These are phyloP conservation scores for Myioborus miniatus DNA, from an alignment of 2,797 vertebrate genomes.

Conservation along the genomic window DNA sequence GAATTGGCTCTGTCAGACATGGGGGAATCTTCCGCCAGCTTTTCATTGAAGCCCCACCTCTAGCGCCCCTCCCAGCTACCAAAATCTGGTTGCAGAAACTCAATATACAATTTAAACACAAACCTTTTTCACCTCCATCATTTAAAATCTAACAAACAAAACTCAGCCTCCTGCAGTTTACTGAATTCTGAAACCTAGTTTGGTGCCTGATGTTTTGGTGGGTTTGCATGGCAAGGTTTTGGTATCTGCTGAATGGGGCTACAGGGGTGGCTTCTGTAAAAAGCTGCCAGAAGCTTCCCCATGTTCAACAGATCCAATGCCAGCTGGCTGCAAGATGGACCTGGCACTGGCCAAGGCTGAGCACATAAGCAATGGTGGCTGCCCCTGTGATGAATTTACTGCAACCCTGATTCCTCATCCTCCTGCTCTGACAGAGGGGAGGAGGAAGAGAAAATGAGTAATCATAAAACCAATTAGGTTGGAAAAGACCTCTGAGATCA, in stretches of 20 bases:
- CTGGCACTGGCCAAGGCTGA: neutral
- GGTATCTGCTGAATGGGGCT: neutral
- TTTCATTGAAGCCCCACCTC: neutral
- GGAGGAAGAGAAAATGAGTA: neutral
- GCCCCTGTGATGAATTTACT: neutral
- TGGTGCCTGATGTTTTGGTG: neutral
- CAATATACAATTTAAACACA: neutral
- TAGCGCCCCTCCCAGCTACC: fast-evolving
- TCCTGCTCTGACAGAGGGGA: neutral
- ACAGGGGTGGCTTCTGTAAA: neutral
- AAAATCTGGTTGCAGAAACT: neutral
- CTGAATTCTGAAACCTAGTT: neutral
- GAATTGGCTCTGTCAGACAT: neutral
- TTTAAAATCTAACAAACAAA: neutral
- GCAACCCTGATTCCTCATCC: neutral
- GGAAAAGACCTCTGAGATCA: neutral
- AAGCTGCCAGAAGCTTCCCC: neutral
- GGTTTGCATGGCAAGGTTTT: neutral
- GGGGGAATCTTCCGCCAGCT: neutral
- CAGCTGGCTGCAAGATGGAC: neutral
- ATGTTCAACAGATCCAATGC: neutral
- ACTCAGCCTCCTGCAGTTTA: neutral
- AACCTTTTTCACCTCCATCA: neutral
- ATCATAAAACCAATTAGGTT: neutral
- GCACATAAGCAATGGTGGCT: fast-evolving